Evolutionary conservation across 2,113 vertebrate genomes (phyloP), one percentile per base, ranked within the genome.

Genomic region (Etheostoma cragini): DNA sequence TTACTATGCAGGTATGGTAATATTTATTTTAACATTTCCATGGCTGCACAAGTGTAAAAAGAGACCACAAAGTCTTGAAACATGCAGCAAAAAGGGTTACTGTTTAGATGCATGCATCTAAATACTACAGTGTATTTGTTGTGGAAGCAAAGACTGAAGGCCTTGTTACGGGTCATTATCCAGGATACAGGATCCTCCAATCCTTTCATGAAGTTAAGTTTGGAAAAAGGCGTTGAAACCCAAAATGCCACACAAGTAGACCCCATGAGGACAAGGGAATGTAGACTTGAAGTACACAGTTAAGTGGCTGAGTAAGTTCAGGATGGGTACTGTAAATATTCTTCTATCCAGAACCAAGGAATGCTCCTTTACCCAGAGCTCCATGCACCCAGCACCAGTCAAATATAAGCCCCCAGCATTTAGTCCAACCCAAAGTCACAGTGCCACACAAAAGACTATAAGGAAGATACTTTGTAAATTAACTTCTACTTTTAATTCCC

Each of bases 401-500:
- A 62, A 75, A 72, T 46, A 80, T 46, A 78, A 76, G 56, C 33
- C 46, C 50, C 38, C 66, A 54, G 26, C 50, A 21, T 62, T n/a
- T 35, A 84, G 16, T 35, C 53, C 26, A 6, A 26, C 50, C 63
- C 65, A 21, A 33, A 68, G 69, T 72, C 38, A 0, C 78, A 72
- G 76, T 73, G 83, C 75, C 81, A 84, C 47, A 38, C 33, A 26
- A 54, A 72, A 81, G 4, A 68, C 62, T 22, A 24, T 38, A 8
- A 54, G 65, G 33, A 72, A 57, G 68, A 73, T 13, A 87, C 76
- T 87, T 89, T 86, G 78, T 82, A 87, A 54, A 88, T 22, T 13
- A 7, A 78, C 49, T 56, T 61, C 56, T 65, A 69, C 57, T 85
- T 87, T 81, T 49, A 62, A 54, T 54, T 67, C 38, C 56, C 46